Evolutionary conservation across 1,140 invertebrate genomes (phyloP), one percentile per base, ranked within the genome.

Genomic region (Hyles vespertilio): DNA sequence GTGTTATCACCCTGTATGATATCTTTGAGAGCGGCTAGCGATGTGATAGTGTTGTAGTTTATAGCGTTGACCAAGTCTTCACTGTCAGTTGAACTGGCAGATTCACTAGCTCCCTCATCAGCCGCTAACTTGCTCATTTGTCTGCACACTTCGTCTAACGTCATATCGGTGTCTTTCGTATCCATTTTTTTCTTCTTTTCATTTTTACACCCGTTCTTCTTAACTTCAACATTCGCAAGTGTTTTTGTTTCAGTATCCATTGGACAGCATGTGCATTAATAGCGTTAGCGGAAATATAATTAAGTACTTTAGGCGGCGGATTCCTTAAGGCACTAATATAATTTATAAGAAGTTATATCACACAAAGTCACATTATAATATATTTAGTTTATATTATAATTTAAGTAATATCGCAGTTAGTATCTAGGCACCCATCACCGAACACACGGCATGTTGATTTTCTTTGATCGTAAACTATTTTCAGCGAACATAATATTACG

Each of bases 1-100:
- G 90, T 91, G 44, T 86, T 90, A 36, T 91, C 90, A 33, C 89
- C 90, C 67, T 92, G 92, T 9, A 93, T 87, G 80, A 93, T 92
- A 71, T 93, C 93, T 73, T 93, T 93, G 32, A 94, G 89, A 10
- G 92, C 93, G 7, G 92, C 91, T 64, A 93, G 71, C 8, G 93
- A 93, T 54, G 91, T 91, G 59, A 93, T 93, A 3, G 92, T 93
- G 68, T 93, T 93, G 75, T 94, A 92, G 78, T 93, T 93, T 44
- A 93, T 92, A 40, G 92, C 91, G 22, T 92, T 91, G 5, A 92
- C 90, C 45, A 93, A 84, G 68, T 93, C 92, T 67, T 92, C 91
- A 58, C 83, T 87, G 65, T 93, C 93, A 61, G 93, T 92, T 63
- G 93, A 92, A 67, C 90, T 91, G 52, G 90, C 90, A 49, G 85